Percentiles rank a stretch among this genome's conserved stretches.
Evolutionary conservation across 1,140 invertebrate species (phyloP).

Genomic region (Danaus plexippus): DNA sequence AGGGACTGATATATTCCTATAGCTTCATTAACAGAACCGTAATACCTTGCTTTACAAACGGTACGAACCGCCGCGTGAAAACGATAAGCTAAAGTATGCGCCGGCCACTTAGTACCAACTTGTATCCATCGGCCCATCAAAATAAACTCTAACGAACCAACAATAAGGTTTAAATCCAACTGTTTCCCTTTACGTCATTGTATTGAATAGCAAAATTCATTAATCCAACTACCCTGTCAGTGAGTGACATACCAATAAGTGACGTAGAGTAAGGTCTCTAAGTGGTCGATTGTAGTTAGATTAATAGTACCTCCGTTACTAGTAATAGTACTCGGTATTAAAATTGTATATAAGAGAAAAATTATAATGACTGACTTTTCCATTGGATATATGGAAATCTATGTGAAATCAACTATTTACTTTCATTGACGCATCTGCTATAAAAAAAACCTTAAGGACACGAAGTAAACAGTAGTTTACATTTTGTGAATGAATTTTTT

Average conservation of each 20-base stretch:
- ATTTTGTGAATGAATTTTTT: too few relatives aligned
- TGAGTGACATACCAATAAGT: slow-evolving; percentile 31
- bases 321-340: slow-evolving; percentile 16
- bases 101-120: slow-evolving; percentile 12
- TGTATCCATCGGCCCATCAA: slow-evolving; percentile 1
- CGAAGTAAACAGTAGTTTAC: too few relatives aligned
- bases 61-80: slow-evolving; percentile 15
- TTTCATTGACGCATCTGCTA: too few relatives aligned
- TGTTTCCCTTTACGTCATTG: slow-evolving; percentile 8
- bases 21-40: slow-evolving; percentile 17
- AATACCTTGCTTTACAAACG: slow-evolving; percentile 16
- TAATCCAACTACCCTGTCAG: slow-evolving; percentile 25
- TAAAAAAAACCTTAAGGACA: too few relatives aligned
- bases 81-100: slow-evolving; percentile 21
- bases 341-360: slow-evolving; percentile 17
- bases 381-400: slow-evolving; percentile 1
- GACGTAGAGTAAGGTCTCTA: slow-evolving; percentile 24
- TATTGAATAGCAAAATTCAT: slow-evolving; percentile 28
- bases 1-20: slow-evolving; percentile 13
- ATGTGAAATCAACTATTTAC: background rate
- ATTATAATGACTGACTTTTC: slow-evolving; percentile 14
- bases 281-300: slow-evolving; percentile 25
- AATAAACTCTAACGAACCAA: slow-evolving; percentile 2
- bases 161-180: slow-evolving; percentile 3
- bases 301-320: slow-evolving; percentile 26